Evolutionary conservation across 37 sponge, comb jelly and placozoan species (phyloP), one percentile per base, ranked within the genome.

Genomic region (Cliona cf. orientalis): DNA sequence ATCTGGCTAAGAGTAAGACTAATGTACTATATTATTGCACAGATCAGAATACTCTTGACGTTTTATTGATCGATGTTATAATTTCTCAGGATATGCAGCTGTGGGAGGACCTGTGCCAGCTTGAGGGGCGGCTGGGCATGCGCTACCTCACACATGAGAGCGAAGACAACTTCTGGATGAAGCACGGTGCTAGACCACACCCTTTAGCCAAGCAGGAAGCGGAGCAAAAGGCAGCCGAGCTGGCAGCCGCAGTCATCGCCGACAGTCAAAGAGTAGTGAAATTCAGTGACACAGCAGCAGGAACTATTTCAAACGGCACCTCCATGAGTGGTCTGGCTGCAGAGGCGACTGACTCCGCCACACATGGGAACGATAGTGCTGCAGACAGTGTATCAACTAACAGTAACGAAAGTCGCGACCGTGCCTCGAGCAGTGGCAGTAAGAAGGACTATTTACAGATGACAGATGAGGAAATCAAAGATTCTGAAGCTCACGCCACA

Each of bases 91-190:
- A 90, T 64, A 57, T 78, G 1, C 58, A 78, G 35, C 46, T 82
- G 40, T 92, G 91, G 83, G 91, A 93, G 46, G 94, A 93, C 63
- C 80, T 96, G 34, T 79, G 94, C 31, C 46, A 81, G 25, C 69
- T 93, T 17, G 97, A 96, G 75, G 79, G 75, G 7, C 40, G 62
- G 46, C 79, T 90, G 25, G 85, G 86, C 0, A 79, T 66, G 55
- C 60, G 97, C 0, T 96, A 93, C 63, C 77, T 96, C 59, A 96
- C 97, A 1, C 92, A 96, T 53, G 89, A 87, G 37, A 85, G 70
- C 14, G 91, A 91, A 67, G 97, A 96, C 72, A 43, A 58, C 33
- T 96, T 85, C 76, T 96, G 97, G 97, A 41, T 17, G 25, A 29
- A 40, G 0, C 76, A 80, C 3, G 89, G 82, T 7, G 88, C 86